Base-by-base conservation (phyloP, 2,888 invertebrate genomes). In the Stenoptilia bipunctidactyla region DNA sequence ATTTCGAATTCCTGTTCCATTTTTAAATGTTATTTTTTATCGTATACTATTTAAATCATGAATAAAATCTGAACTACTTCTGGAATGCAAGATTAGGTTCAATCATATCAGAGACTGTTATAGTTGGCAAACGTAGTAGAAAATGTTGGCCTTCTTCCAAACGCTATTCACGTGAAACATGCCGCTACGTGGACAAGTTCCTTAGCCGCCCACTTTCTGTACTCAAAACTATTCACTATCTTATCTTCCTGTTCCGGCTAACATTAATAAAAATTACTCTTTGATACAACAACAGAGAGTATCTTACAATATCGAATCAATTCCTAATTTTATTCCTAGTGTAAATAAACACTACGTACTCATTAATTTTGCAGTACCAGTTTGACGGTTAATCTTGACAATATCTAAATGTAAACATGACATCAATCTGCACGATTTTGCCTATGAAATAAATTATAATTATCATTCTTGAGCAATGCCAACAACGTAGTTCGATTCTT, bases 211-310 rank as follows among this genome's bases (percentile, higher is more conserved):
- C 51, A 66, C 63, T 45, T 50, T 4, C 30, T 30, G 12, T 30
- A 42, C 36, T 50, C 46, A 54, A 45, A 50, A 58, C 53, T 56
- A 49, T 51, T 47, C 48, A 49, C 49, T 45, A 51, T 53, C 53
- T 53, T 56, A 56, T 58, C 64, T 69, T 70, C 68, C 68, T 68
- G 66, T 75, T 77, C 75, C 75, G 71, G 66, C 47, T 45, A 46
- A 49, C 3, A 20, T 20, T 20, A 20, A 20, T 20, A 20, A 20
- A 5, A 20, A 3, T 8, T 20, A 20, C 20, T 20, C 8, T 5
- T 20, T 20, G n/a, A n/a, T n/a, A n/a, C n/a, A n/a, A n/a, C n/a
- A n/a, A n/a, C n/a, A n/a, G n/a, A n/a, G n/a, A n/a, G n/a, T n/a
- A n/a, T n/a, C n/a, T n/a, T n/a, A n/a, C n/a, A n/a, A n/a, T n/a